Percentiles rank a stretch among this genome's conserved stretches.
These are phyloP conservation scores for Ptilodon capucinus DNA, from an alignment of 2,888 invertebrate genomes.

Conservation along the genomic window DNA sequence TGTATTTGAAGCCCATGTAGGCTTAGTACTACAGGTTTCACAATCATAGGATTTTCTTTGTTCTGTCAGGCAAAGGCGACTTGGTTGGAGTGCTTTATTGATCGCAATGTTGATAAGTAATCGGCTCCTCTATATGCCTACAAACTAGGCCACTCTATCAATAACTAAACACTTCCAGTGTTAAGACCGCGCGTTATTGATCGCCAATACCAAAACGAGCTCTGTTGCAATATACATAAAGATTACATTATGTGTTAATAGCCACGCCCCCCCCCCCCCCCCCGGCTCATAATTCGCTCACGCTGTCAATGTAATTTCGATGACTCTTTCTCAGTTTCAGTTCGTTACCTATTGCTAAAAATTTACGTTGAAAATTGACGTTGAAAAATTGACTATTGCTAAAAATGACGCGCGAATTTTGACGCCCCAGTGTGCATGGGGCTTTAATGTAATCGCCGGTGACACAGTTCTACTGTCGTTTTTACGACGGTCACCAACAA, in stretches of 20 bases:
- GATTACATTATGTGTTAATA: too few species aligned
- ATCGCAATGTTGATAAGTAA: slow-evolving; percentile 66
- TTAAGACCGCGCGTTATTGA: not conserved
- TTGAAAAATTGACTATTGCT: too few species aligned
- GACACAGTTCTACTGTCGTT: slow-evolving; percentile 53
- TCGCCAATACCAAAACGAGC: too few species aligned
- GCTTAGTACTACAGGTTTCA: slow-evolving; percentile 20
- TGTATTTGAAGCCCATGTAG: too few species aligned
- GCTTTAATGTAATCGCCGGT: slow-evolving; percentile 40
- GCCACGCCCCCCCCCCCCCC: too few species aligned
- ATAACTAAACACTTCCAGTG: slow-evolving; percentile 40
- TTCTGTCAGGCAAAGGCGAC: slow-evolving; percentile 21
- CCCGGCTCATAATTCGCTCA: too few species aligned
- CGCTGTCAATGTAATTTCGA: too few species aligned
- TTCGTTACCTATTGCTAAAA: not conserved
- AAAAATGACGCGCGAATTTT: too few species aligned
- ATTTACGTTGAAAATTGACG: too few species aligned
- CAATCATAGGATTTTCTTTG: slow-evolving; percentile 27
- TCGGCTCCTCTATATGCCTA: slow-evolving; percentile 50
- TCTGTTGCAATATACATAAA: too few species aligned
- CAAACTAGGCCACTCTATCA: slow-evolving; percentile 69
- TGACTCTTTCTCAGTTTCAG: too few species aligned
- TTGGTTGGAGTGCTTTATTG: slow-evolving; percentile 63
- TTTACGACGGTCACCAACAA: slow-evolving; percentile 27
- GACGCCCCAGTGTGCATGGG: too few species aligned